These are phyloP conservation scores for Clytia hemisphaerica DNA, from an alignment of 30 jellyfish, hydroid and myxozoan genomes.

Conservation along the genomic window DNA sequence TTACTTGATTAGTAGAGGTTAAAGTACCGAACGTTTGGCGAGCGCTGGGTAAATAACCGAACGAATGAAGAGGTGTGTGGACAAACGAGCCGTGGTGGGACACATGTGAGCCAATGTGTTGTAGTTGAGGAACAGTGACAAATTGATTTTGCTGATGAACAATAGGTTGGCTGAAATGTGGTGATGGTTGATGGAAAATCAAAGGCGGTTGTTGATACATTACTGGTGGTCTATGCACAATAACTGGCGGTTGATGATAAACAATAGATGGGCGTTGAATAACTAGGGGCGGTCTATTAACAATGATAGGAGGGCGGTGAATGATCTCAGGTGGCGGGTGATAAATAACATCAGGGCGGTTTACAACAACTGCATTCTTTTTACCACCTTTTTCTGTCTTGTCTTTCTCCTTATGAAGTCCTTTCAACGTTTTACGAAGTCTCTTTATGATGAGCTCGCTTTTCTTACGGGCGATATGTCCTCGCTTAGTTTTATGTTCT, in stretches of 20 bases:
- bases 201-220: constrained; percentile 84
- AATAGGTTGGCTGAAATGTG: constrained; percentile 84
- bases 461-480: neutral
- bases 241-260: constrained; percentile 93
- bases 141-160: constrained; percentile 60
- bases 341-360: constrained; percentile 89
- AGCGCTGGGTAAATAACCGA: too few species aligned
- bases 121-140: constrained; percentile 43
- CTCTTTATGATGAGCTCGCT: neutral
- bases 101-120: constrained; percentile 51
- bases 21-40: too few species aligned
- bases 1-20: too few species aligned
- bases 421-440: constrained; percentile 1
- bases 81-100: constrained; percentile 54
- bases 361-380: constrained; percentile 71
- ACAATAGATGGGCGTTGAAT: constrained; percentile 91
- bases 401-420: constrained; percentile 34
- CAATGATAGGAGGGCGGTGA: constrained; percentile 86
- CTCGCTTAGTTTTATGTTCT: neutral
- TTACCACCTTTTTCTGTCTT: constrained; percentile 65
- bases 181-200: constrained; percentile 92
- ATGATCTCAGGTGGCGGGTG: constrained; percentile 96
- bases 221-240: constrained; percentile 94
- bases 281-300: constrained; percentile 84
- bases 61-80: constrained; percentile 62